Base-by-base conservation (phyloP, 2,888 invertebrate genomes). In the Ochropleura leucogaster region DNA sequence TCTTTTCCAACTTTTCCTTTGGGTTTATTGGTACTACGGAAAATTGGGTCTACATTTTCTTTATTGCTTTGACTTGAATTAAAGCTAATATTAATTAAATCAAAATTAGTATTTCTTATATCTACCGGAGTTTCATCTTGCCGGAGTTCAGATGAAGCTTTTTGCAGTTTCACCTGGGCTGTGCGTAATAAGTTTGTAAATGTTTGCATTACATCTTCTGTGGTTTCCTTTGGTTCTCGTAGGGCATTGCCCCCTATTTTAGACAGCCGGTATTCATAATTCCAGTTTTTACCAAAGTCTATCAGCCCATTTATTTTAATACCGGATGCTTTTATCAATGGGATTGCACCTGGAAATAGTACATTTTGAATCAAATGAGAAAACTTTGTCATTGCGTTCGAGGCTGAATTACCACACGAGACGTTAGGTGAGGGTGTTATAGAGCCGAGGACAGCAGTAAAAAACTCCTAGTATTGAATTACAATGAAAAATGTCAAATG, bases 201-300 rank as follows among this genome's bases (percentile, higher is more conserved):
- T 30, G 7, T 14, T 16, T 30, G 7, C 14, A 8, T 8, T 8
- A 7, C 30, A 4, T 57, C 30, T 12, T 14, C 57, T 57, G 30
- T 3, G 14, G 30, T 30, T 7, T 16, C 7, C 14, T 57, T 16
- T 8, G 16, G 30, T 57, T 4, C 7, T 8, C 57, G 5, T 18
- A 4, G 9, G 7, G 16, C 18, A 0, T 10, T 47, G 9, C 16
- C 9, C n/a, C 7, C 20, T 0, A 14, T 40, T 47, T 18, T 46
- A 2, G 44, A 8, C 1, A 88, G 63, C 7, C 71, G 79, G 53
- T 91, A 88, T 47, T 90, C 80, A 67, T 90, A 90, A 16, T 82
- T 89, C 90, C 90, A 92, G 49, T 89, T 88, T 1, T 91, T 88
- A 0, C 91, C 91, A 0, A 92, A 63, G 55, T 92, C 89, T 60